Evolutionary conservation across 1,140 invertebrate genomes (phyloP), one percentile per base, ranked within the genome.

Genomic region (Lordiphosa clarofinis): DNA sequence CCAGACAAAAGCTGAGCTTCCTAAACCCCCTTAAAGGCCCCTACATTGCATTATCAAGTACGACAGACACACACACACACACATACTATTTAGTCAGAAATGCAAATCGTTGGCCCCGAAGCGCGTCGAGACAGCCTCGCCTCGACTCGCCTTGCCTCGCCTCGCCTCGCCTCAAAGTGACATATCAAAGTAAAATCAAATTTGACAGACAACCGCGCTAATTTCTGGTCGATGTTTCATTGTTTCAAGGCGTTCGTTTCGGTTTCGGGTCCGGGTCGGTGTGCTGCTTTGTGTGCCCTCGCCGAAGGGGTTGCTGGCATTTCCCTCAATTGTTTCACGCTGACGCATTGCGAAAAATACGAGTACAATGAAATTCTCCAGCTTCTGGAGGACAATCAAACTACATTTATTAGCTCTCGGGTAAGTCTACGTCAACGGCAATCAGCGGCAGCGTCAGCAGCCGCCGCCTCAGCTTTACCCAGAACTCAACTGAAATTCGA

Each of bases 171-270:
- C 31, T 33, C 33, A 38, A 57, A 76, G 67, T 71, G 65, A 78
- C 68, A 84, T 82, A 78, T 84, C 78, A 82, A 84, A 84, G 73
- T 68, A 69, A 73, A 86, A 86, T 82, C 67, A 73, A 86, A 76
- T 86, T 86, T 86, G 81, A 86, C 81, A 86, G 82, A 86, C 81
- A 86, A 86, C 71, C 82, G 67, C 81, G 81, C 81, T 86, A 86
- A 86, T 86, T 86, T 86, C 73, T 73, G 78, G 57, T 70, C 78
- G 78, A 81, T 82, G 76, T 84, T 81, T 68, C 72, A 82, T 84
- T 86, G 73, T 84, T 84, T 84, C 65, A 86, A 86, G 79, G 73
- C 79, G 79, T 86, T 86, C 63, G 59, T 69, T 56, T 47, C 43
- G 52, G 52, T 43, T 43, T 42, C 11, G 37, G 39, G 33, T 46